phyloP scores from a whole-genome alignment of 2,797 vertebrate genomes.

The Podarcis lilfordi region DNA sequence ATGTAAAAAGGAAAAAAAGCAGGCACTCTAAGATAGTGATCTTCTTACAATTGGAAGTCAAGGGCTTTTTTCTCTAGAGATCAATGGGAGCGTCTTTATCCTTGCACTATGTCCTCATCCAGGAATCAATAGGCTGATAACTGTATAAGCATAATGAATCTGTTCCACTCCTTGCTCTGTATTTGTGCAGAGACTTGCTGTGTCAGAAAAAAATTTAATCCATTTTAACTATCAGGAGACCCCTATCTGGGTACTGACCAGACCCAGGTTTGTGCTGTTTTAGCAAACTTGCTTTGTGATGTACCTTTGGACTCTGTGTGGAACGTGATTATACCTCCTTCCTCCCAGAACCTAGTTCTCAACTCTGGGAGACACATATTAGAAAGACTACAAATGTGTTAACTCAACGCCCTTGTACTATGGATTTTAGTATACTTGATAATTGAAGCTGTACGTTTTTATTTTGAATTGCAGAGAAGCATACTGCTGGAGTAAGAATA shows the following conservation, averaged over 20 bases:
- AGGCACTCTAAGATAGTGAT: neutral
- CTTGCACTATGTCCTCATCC: neutral
- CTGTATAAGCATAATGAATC: neutral
- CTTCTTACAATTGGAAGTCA: neutral
- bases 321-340: neutral
- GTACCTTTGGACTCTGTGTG: neutral
- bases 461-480: neutral
- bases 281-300: neutral
- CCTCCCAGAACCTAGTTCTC: too few species aligned
- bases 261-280: neutral
- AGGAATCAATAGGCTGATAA: neutral
- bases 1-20: too few species aligned
- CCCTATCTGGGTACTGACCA: neutral
- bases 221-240: neutral
- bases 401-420: neutral
- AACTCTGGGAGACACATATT: neutral
- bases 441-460: neutral
- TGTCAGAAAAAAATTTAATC: neutral
- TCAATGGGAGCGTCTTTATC: neutral
- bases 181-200: neutral
- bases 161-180: neutral
- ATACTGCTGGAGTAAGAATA: too few species aligned
- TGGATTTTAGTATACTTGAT: neutral
- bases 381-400: neutral
- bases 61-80: neutral